These are phyloP conservation scores for Anolis apletophallus DNA, from an alignment of 2,797 vertebrate genomes.

Conservation along the genomic window DNA sequence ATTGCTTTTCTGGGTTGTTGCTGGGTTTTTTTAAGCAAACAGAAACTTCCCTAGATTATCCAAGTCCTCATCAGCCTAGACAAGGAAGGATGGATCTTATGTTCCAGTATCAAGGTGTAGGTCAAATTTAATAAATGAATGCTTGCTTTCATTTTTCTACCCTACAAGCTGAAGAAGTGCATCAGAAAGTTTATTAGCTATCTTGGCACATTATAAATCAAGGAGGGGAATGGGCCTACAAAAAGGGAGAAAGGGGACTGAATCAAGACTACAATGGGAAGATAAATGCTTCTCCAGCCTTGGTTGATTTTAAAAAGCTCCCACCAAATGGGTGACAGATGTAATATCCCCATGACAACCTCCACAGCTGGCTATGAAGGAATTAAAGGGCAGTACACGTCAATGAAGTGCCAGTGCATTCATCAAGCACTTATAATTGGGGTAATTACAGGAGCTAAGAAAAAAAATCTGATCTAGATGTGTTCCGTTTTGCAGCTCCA, in stretches of 20 bases:
- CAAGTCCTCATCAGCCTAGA: conserved; percentile 2
- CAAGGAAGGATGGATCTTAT: conserved; percentile 2
- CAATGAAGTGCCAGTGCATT: conserved; percentile 27
- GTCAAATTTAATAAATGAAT: conserved; percentile 20
- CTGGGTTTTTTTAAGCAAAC: background rate
- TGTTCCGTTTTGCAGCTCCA: background rate
- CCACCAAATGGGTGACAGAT: conserved; percentile 55
- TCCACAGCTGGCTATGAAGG: conserved; percentile 59
- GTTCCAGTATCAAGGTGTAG: conserved; percentile 6
- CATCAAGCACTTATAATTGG: background rate
- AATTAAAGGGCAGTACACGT: conserved; percentile 48
- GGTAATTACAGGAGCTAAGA: conserved; percentile 29
- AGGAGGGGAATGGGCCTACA: background rate
- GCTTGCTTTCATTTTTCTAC: background rate
- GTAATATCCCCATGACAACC: conserved; percentile 56
- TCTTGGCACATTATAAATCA: background rate
- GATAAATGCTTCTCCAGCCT: conserved; percentile 5
- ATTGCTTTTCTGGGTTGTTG: conserved; percentile 4
- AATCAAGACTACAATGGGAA: background rate
- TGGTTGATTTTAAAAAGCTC: conserved; percentile 42
- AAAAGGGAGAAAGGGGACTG: background rate
- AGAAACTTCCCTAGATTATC: conserved; percentile 5
- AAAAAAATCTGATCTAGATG: conserved; percentile 6
- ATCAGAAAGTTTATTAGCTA: background rate
- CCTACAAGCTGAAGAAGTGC: background rate